Base-by-base conservation (phyloP, 53 echinoderm and acorn worm genomes). In the Patiria pectinifera region DNA sequence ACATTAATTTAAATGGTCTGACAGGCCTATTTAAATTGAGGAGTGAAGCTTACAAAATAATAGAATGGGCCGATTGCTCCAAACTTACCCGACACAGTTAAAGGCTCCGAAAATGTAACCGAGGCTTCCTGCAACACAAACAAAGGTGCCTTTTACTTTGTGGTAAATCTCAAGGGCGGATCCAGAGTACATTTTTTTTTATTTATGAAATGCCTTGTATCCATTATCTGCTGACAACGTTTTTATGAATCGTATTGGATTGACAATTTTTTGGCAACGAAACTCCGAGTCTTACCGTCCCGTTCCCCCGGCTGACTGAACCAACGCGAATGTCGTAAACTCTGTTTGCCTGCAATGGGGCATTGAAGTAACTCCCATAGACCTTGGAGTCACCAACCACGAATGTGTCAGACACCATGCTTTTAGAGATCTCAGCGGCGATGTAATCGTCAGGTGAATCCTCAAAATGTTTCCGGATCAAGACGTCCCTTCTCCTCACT, bases 321-420 rank as follows among this genome's bases (percentile, higher is more conserved):
- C 85, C 85, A 16, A 85, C 85, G 10, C 71, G 16, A 6, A 85
- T 70, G 13, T 69, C n/a, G 25, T 85, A 85, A 10, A 18, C 18
- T 4, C 14, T 71, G 11, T 47, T 48, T 45, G 85, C 5, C 71
- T 81, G 69, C 25, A 96, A 88, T 1, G 97, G 95, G 69, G 93
- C 94, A 61, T 96, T 96, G 88, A 92, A 94, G 88, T 93, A 96
- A 16, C 84, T 80, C 24, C 95, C 94, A 62, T 94, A 94, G 15
- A 85, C 89, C 48, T 83, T 86, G 69, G 85, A 92, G 69, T 96
- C 97, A 0, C 97, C 97, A 14, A 96, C 93, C 0, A 89, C 91
- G 71, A 96, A 96, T 4, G 44, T 69, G 11, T 87, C 91, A 2
- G 92, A 90, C 13, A 96, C 75, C 58, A 92, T 70, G 6, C 83